A percentile compares a stretch with the other conserved stretches of the same genome.
Evolutionary conservation across 2,113 vertebrate species (phyloP).

Genomic region (Campylorhamphus procurvoides): DNA sequence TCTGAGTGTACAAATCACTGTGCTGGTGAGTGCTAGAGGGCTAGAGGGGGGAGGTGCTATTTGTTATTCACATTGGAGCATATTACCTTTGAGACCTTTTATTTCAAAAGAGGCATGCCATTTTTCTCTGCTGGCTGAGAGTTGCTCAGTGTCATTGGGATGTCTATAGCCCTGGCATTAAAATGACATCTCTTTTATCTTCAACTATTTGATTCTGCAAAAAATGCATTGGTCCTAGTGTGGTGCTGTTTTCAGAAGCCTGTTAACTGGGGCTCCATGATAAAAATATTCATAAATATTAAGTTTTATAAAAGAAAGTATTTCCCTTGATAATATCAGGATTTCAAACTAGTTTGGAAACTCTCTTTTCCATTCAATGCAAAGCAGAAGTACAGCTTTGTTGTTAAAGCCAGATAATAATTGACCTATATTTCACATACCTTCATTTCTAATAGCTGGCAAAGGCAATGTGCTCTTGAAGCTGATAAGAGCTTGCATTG

Average conservation of each 20-base stretch:
- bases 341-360: not conserved
- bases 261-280: not conserved
- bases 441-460: not conserved
- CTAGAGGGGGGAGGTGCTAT: not conserved
- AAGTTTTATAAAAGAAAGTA: not conserved
- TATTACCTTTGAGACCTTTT: not conserved
- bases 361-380: not conserved
- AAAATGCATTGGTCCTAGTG: not conserved
- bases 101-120: not conserved
- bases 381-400: not conserved
- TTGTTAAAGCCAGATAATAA: not conserved
- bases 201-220: not conserved
- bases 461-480: not conserved
- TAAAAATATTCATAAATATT: not conserved
- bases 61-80: not conserved
- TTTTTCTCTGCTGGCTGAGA: not conserved
- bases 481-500: not conserved
- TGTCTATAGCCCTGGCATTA: not conserved
- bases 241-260: not conserved
- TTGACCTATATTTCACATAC: constrained; percentile 23
- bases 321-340: not conserved
- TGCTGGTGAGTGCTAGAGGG: not conserved
- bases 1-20: not conserved
- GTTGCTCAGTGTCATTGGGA: not conserved
- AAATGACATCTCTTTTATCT: constrained; percentile 3